A percentile compares a stretch with the other conserved stretches of the same genome.
Conservation (phyloP, 2,113 vertebrate genomes). For the Cariama cristata region DNA sequence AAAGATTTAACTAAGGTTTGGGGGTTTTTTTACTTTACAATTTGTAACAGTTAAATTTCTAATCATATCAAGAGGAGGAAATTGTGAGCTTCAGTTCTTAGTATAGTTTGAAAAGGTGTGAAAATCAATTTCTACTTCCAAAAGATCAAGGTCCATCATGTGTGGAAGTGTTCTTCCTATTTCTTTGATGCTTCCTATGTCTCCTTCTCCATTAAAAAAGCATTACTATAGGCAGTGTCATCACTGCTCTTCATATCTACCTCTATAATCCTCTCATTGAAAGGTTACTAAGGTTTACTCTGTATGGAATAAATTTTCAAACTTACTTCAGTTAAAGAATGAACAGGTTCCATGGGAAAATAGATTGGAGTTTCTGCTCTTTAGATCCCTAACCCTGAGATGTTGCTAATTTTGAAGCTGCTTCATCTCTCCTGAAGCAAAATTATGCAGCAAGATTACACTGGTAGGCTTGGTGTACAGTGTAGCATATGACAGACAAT, state of each 20-base stretch:
- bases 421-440: background rate
- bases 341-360: background rate
- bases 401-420: background rate
- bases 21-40: background rate
- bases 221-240: background rate
- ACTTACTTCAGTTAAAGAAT: background rate
- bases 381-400: background rate
- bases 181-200: background rate
- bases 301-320: background rate
- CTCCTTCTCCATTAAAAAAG: background rate
- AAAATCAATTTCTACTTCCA: background rate
- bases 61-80: background rate
- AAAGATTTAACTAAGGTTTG: no score
- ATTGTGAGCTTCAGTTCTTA: background rate
- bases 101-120: background rate
- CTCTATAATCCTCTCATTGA: background rate
- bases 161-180: background rate
- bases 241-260: background rate
- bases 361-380: background rate
- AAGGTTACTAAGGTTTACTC: background rate
- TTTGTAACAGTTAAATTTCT: background rate
- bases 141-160: background rate
- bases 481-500: background rate
- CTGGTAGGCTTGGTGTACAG: background rate
- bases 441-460: background rate